phyloP scores from a whole-genome alignment of 2,888 invertebrate species.

The Caenorhabditis uteleia region DNA sequence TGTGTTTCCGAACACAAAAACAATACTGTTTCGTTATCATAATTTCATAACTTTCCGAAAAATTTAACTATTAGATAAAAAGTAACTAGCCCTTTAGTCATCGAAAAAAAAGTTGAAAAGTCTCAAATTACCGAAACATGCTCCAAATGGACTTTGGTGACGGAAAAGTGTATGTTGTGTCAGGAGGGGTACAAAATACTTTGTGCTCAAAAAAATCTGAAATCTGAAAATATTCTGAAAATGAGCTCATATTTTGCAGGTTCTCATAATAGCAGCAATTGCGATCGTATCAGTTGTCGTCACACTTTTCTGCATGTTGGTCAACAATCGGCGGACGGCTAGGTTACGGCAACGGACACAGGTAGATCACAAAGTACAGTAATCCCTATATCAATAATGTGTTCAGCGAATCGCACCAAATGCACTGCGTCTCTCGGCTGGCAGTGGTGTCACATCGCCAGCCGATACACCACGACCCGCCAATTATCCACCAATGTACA shows the following conservation, averaged over 20 bases:
- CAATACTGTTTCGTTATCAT: no score
- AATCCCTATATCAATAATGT: not conserved
- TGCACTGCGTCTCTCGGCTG: conserved; percentile 18
- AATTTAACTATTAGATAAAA: no score
- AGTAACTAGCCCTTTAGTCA: no score
- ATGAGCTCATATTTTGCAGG: conserved; percentile 8
- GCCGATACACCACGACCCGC: conserved; percentile 16
- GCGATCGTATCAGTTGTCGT: conserved; percentile 49
- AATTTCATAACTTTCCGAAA: no score
- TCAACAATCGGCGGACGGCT: conserved; percentile 39
- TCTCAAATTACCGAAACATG: no score
- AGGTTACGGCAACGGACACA: conserved; percentile 35
- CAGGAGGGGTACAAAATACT: no score
- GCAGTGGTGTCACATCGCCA: conserved; percentile 16
- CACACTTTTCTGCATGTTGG: conserved; percentile 49
- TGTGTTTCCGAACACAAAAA: no score
- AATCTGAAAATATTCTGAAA: not conserved
- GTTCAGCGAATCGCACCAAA: not conserved
- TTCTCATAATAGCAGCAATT: conserved; percentile 42
- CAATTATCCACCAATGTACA: conserved; percentile 42
- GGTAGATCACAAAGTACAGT: conserved; percentile 3
- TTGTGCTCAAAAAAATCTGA: not conserved
- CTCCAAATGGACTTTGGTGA: no score
- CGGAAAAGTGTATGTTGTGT: no score
- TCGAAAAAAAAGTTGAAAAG: no score